Evolutionary conservation across 1,140 invertebrate species (phyloP), one percentile per base, ranked within the genome.

Genomic region (Drosophila yakuba): DNA sequence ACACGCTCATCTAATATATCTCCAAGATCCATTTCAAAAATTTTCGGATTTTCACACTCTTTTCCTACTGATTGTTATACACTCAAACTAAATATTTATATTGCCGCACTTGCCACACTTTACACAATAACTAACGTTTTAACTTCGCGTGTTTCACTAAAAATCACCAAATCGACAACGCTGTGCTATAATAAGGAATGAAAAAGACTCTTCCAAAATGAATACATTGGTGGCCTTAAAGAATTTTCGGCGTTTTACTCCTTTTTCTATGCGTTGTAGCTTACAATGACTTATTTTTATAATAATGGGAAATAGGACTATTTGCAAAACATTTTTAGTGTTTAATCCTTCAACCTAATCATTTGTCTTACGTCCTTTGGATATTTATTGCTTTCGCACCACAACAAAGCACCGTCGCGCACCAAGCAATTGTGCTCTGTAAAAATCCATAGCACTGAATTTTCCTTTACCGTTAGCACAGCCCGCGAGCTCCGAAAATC

Each of bases 81-180:
- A 89, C 84, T 89, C 80, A 89, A 88, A 88, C 84, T 77, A 68
- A 88, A 88, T 84, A 72, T 63, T 62, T 67, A 52, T 54, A 57
- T 74, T 51, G 75, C 78, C 75, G 83, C 82, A 86, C 79, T 86
- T 76, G 67, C 75, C 71, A 75, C 83, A 86, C 81, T 67, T 82
- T 82, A 74, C 73, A 80, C 77, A 80, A 84, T 50, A 86, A 78
- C 82, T 86, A 88, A 88, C 71, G 72, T 83, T 86, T 86, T 79
- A 79, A 88, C 83, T 86, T 86, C 83, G 72, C 88, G 83, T 83
- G 75, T 62, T 52, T 3, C 36, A 38, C 36, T 54, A 63, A 66
- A 66, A 66, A 58, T 43, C 59, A 78, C 62, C 44, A 69, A 77
- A 79, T 68, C 74, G 68, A 88, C 67, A 58, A 68, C 56, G 76